These are phyloP conservation scores for Bungarus multicinctus DNA, from an alignment of 2,113 vertebrate species.

Conservation along the genomic window DNA sequence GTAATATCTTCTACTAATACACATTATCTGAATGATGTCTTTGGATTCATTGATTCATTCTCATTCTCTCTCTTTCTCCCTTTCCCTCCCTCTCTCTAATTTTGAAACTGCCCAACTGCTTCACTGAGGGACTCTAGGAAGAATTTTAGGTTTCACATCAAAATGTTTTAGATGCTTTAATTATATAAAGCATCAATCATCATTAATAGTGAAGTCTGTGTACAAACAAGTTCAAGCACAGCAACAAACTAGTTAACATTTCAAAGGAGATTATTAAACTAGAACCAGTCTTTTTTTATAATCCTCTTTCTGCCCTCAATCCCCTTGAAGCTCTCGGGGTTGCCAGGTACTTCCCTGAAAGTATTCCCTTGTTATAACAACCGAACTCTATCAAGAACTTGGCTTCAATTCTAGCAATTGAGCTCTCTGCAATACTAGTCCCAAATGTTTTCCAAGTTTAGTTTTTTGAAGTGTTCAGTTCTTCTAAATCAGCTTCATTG, in stretches of 20 bases:
- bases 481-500: not conserved
- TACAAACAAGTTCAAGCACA: not conserved
- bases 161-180: not conserved
- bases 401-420: not conserved
- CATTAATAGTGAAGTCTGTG: not conserved
- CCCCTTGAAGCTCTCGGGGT: not conserved
- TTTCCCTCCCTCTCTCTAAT: constrained; percentile 21
- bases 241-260: not conserved
- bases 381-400: constrained; percentile 7
- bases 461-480: not conserved
- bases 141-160: not conserved
- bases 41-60: constrained; percentile 1
- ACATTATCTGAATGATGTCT: constrained; percentile 21
- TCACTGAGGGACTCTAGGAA: not conserved
- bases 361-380: not conserved
- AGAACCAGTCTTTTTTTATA: not conserved
- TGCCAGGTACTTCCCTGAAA: constrained; percentile 5
- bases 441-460: constrained; percentile 1
- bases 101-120: not conserved
- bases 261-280: not conserved
- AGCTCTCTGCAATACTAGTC: not conserved
- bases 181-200: not conserved
- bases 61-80: too few relatives aligned
- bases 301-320: not conserved
- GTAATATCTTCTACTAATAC: constrained; percentile 38